Evolutionary conservation across 2,888 invertebrate genomes (phyloP).

Genomic region (Heliconius ethilla): DNA sequence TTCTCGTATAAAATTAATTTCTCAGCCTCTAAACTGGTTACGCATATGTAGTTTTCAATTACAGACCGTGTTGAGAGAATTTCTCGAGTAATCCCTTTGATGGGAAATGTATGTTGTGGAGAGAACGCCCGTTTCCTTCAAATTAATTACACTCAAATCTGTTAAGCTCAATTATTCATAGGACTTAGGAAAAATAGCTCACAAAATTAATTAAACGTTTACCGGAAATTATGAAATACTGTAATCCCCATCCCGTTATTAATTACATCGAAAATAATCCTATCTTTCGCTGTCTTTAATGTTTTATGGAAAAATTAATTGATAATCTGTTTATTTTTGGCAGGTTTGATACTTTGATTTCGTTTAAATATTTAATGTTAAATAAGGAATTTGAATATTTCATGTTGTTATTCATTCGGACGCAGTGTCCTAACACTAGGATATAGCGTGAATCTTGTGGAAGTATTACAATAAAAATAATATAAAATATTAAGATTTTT

Average conservation of each 20-base stretch:
- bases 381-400: neutral
- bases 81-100: conserved; percentile 63
- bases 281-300: conserved; percentile 18
- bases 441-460: no score
- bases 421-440: no score
- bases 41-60: conserved; percentile 40
- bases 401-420: neutral
- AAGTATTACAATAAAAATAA: no score
- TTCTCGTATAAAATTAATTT: conserved; percentile 19
- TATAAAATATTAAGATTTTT: no score
- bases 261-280: conserved; percentile 26
- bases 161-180: conserved; percentile 45
- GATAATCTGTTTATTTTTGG: conserved; percentile 12
- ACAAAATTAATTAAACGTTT: conserved; percentile 34
- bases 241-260: conserved; percentile 22
- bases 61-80: conserved; percentile 36
- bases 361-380: neutral
- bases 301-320: neutral
- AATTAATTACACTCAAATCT: conserved; percentile 68
- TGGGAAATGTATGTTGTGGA: conserved; percentile 70
- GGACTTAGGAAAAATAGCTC: conserved; percentile 33
- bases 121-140: conserved; percentile 59
- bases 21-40: conserved; percentile 24
- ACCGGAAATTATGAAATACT: conserved; percentile 28
- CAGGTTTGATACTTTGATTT: neutral